phyloP scores from a whole-genome alignment of 2,888 invertebrate genomes.

The Anorthoa munda region DNA sequence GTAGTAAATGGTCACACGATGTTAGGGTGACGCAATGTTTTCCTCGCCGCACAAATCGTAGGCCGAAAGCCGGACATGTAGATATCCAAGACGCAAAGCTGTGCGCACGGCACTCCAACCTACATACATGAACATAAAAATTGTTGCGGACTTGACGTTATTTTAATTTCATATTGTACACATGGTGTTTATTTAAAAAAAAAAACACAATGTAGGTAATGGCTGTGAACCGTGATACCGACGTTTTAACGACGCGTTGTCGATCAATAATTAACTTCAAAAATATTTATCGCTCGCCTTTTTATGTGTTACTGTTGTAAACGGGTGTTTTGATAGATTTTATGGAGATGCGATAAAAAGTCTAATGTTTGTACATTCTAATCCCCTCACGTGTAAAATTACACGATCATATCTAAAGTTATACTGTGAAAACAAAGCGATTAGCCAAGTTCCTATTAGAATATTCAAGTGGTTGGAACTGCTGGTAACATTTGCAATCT shows the following conservation, averaged over 20 bases:
- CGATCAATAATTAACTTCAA: constrained; percentile 55
- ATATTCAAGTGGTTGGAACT: constrained; percentile 36
- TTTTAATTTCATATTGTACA: constrained; percentile 77
- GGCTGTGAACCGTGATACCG: constrained; percentile 33
- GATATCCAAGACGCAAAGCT: constrained; percentile 79
- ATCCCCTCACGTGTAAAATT: constrained; percentile 39
- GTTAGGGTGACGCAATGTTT: constrained; percentile 85
- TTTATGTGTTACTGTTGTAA: constrained; percentile 35
- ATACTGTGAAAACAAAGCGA: constrained; percentile 37
- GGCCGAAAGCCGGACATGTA: constrained; percentile 86
- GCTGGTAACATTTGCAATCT: constrained; percentile 56
- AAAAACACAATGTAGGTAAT: constrained; percentile 60
- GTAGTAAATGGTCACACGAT: constrained; percentile 72
- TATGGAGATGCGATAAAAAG: constrained; percentile 46
- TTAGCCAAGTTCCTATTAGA: constrained; percentile 35
- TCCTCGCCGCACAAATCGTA: constrained; percentile 79
- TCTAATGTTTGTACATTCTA: constrained; percentile 43
- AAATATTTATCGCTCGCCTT: constrained; percentile 47
- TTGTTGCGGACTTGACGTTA: constrained; percentile 79
- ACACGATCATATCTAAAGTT: constrained; percentile 24
- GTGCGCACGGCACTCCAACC: constrained; percentile 89
- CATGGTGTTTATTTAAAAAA: constrained; percentile 65
- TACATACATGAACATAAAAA: constrained; percentile 87
- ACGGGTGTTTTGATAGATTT: constrained; percentile 46
- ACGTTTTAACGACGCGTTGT: constrained; percentile 56